Base-by-base conservation (phyloP, 2,797 vertebrate species). In the Hozukius guyotensis region DNA sequence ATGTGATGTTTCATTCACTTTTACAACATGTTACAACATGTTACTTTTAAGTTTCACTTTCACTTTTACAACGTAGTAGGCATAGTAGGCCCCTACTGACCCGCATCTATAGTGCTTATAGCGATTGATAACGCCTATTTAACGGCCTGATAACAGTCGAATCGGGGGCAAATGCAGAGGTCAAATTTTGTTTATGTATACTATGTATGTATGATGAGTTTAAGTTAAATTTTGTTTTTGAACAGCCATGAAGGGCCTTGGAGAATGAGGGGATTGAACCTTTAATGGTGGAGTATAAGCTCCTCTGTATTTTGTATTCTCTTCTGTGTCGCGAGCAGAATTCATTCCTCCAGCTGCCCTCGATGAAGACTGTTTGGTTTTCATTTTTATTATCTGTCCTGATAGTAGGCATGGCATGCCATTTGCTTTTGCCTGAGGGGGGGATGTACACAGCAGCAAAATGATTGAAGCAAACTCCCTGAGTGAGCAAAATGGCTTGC, bases 371-470 rank as follows among this genome's bases (percentile, higher is more conserved):
- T 53, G 72, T 88, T 85, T 88, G 74, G 53, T 81, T 78, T 89
- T 83, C 31, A 78, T 87, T 85, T 83, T 63, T 78, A 88, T 86
- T 64, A 79, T 89, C 60, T 67, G 60, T 74, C 72, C 81, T 87
- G 70, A 84, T 78, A 77, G 72, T 31, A 69, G 73, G 42, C 84
- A 64, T 67, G 56, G 59, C 8, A 31, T 72, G 67, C 64, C 83
- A 85, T 88, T 88, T 81, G 56, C 61, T 89, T 77, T 80, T 78
- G 80, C 89, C 84, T 67, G 78, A 86, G 85, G 83, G 65, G 65
- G 59, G 32, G 66, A 75, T 71, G 56, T 72, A 81, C 76, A 82
- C 61, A 71, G 79, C 60, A 22, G n/a, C 61, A 81, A 64, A 75
- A 80, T 31, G 66, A 89, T 69, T 88, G 84, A 87, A 82, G 66